Conservation (phyloP, 2,797 vertebrate genomes). For the Agapornis canus region DNA sequence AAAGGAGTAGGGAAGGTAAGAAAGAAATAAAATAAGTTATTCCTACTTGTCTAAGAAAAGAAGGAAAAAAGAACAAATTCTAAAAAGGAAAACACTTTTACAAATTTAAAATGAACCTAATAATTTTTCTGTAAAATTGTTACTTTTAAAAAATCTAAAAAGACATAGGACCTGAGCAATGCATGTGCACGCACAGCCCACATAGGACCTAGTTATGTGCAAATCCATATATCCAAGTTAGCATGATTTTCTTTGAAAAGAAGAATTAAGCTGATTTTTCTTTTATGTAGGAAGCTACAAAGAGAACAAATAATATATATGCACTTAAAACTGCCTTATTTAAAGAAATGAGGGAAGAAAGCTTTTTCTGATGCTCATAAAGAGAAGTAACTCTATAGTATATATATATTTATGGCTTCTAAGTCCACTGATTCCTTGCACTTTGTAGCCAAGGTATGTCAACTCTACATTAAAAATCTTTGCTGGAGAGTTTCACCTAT, state of each 20-base stretch:
- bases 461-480: neutral
- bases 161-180: neutral
- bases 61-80: neutral
- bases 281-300: neutral
- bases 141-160: neutral
- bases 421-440: neutral
- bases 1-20: neutral
- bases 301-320: neutral
- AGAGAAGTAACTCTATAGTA: neutral
- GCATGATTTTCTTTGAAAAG: constrained; percentile 21
- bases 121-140: constrained; percentile 11
- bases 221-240: constrained; percentile 17
- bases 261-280: constrained; percentile 20
- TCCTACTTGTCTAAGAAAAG: neutral
- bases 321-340: neutral
- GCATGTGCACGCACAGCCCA: neutral
- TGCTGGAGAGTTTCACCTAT: neutral
- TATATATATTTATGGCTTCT: neutral
- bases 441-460: neutral
- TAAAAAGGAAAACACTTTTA: neutral
- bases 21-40: neutral
- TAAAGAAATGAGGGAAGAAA: neutral
- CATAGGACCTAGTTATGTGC: neutral
- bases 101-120: neutral
- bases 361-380: constrained; percentile 1